A percentile compares a stretch with the other conserved stretches of the same genome.
These are phyloP conservation scores for Cryptotis parvus DNA, from an alignment of 2,113 vertebrate species.

Conservation along the genomic window DNA sequence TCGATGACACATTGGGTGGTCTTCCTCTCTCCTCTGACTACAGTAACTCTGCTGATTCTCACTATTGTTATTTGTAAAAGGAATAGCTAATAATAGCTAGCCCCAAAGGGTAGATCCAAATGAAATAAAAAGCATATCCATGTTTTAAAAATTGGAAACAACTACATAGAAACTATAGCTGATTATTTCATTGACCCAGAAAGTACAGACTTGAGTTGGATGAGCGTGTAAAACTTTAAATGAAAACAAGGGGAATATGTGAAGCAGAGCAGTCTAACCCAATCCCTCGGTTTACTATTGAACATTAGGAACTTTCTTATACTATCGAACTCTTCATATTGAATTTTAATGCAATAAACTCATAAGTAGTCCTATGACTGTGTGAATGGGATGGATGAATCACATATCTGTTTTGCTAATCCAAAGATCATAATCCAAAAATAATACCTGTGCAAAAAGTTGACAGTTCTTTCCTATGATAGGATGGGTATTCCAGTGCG, in stretches of 20 bases:
- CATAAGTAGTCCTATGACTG: background rate
- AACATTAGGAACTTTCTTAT: background rate
- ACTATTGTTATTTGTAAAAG: background rate
- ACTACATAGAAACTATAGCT: background rate
- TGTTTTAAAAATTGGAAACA: background rate
- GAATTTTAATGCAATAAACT: background rate
- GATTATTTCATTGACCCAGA: background rate
- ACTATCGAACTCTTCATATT: background rate
- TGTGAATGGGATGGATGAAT: background rate
- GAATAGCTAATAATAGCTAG: background rate
- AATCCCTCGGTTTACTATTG: background rate
- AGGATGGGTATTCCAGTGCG: background rate
- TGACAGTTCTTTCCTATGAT: constrained; percentile 23
- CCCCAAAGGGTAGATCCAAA: background rate
- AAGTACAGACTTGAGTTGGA: background rate
- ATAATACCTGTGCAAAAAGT: background rate
- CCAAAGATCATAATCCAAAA: background rate
- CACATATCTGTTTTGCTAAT: background rate
- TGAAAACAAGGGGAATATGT: background rate
- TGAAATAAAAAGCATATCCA: background rate
- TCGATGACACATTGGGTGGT: background rate
- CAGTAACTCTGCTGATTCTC: background rate
- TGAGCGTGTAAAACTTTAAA: background rate
- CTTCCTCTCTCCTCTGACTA: background rate
- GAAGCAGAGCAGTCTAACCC: background rate